These are phyloP conservation scores for Nesometra sesokonis DNA, from an alignment of 35 echinoderm and acorn worm species.

Conservation along the genomic window DNA sequence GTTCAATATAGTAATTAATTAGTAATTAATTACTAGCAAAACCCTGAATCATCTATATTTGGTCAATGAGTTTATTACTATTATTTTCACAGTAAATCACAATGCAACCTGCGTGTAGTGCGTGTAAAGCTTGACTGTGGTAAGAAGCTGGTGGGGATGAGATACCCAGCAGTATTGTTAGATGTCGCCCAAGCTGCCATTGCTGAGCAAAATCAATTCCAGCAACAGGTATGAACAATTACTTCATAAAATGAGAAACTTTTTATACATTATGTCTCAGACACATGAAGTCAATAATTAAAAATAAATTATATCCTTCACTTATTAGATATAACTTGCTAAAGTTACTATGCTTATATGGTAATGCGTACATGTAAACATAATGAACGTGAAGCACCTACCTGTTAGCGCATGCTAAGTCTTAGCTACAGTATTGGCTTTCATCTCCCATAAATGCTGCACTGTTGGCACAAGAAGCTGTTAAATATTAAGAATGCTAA, in stretches of 20 bases:
- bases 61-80: too few relatives aligned
- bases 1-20: too few relatives aligned
- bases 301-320: background rate
- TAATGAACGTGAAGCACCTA: too few relatives aligned
- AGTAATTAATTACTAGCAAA: too few relatives aligned
- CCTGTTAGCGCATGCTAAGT: too few relatives aligned
- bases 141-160: slow-evolving; percentile 58
- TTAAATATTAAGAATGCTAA: too few relatives aligned
- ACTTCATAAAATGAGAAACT: background rate
- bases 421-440: too few relatives aligned
- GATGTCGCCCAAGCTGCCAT: slow-evolving; percentile 37
- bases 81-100: slow-evolving; percentile 53
- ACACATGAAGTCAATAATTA: slow-evolving; percentile 4
- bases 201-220: slow-evolving; percentile 42
- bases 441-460: too few relatives aligned
- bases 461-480: too few relatives aligned
- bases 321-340: background rate
- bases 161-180: slow-evolving; percentile 50
- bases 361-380: too few relatives aligned
- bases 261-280: slow-evolving; percentile 16
- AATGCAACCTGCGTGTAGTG: slow-evolving; percentile 69
- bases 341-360: too few relatives aligned
- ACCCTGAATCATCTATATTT: too few relatives aligned
- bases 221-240: slow-evolving; percentile 41
- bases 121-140: slow-evolving; percentile 68